Base-by-base conservation (phyloP, 2,888 invertebrate species). In the Stenoptilia bipunctidactyla region DNA sequence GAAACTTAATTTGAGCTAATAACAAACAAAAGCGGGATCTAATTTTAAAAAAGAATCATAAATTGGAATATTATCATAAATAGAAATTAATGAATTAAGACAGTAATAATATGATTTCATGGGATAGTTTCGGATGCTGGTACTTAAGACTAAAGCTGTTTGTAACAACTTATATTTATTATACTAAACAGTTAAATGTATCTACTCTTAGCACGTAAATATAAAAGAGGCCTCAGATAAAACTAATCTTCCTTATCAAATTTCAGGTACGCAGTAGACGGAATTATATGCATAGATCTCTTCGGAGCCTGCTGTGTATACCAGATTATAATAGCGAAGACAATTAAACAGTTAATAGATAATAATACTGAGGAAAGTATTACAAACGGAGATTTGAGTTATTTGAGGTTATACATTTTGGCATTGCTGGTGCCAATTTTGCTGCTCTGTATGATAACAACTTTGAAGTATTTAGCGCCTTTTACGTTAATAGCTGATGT, bases 261-360 rank as follows among this genome's bases (percentile, higher is more conserved):
- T 55, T 54, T 1, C 55, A 68, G 69, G 37, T 65, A 66, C 36
- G 66, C 74, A 36, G 79, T 82, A 3, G 82, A 82, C 43, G 2
- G 62, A 1, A 59, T 53, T 8, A 76, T 82, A 15, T 80, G 80
- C 44, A 61, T 82, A 36, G 82, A 82, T 37, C 53, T 82, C 0
- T 82, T 82, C 34, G 82, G 82, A 0, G 76, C 82, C 0, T 82
- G 82, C 45, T 76, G 76, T 43, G 79, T 79, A 0, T 83, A 82
- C 48, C 70, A 76, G 42, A 76, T 82, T 27, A 80, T 82, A 13
- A 82, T 80, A 50, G 80, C 79, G 0, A 76, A 77, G 45, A 74
- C 80, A 0, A 65, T 80, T 2, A 66, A 70, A 39, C 75, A 76
- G 43, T 45, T 82, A 1, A 49, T 67, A 0, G 64, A 69, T 34